A percentile compares a stretch with the other conserved stretches of the same genome.
Evolutionary conservation across 2,888 invertebrate species (phyloP).

Genomic region (Polymixis flavicincta): DNA sequence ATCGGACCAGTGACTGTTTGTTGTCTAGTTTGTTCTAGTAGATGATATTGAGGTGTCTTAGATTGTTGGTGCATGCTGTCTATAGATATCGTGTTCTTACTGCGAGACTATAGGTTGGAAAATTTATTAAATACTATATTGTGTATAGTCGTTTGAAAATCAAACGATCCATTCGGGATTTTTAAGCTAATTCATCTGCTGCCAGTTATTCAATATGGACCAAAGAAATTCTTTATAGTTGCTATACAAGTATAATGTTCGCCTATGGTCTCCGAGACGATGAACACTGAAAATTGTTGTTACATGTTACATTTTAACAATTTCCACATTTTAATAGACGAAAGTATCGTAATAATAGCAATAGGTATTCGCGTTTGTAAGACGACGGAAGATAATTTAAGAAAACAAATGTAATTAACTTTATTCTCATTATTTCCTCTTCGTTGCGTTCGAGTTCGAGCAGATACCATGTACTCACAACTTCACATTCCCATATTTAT

Average conservation of each 20-base stretch:
- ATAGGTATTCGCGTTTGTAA: constrained; percentile 70
- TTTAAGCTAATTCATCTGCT: constrained; percentile 56
- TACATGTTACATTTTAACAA: constrained; percentile 86
- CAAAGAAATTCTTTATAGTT: constrained; percentile 76
- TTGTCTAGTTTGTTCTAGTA: constrained; percentile 86
- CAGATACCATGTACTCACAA: constrained; percentile 64
- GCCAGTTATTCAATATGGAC: constrained; percentile 75
- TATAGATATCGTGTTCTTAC: constrained; percentile 73
- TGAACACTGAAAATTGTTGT: constrained; percentile 82
- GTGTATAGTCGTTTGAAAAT: constrained; percentile 53
- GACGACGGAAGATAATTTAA: constrained; percentile 65
- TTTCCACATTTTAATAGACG: constrained; percentile 76
- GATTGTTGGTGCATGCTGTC: constrained; percentile 87
- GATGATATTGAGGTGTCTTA: constrained; percentile 86
- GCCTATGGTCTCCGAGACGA: constrained; percentile 70
- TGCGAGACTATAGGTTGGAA: constrained; percentile 71
- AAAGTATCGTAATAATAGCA: constrained; percentile 68
- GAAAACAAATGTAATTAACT: constrained; percentile 49
- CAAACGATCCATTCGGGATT: constrained; percentile 46
- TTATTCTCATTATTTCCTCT: constrained; percentile 50
- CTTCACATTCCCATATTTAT: constrained; percentile 83
- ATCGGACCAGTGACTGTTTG: constrained; percentile 88
- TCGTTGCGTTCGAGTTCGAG: constrained; percentile 48
- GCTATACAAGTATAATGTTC: constrained; percentile 55
- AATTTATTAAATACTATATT: constrained; percentile 47